A percentile compares a stretch with the other conserved stretches of the same genome.
Conservation (phyloP, 2,797 vertebrate genomes). For the Mastacembelus armatus region DNA sequence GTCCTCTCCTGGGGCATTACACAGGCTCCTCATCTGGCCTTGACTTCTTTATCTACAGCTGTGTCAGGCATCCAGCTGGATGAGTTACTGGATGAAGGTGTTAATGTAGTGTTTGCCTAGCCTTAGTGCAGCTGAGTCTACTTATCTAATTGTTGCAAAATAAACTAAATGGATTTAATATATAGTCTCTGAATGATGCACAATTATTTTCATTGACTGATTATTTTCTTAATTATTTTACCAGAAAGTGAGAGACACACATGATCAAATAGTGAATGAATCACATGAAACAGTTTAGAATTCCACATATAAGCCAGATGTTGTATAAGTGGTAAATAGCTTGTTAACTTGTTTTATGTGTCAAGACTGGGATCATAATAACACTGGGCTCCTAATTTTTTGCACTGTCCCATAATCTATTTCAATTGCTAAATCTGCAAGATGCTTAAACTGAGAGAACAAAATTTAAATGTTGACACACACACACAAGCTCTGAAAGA, state of each 20-base stretch:
- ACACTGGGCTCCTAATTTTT: not conserved
- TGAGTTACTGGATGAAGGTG: conserved; percentile 12
- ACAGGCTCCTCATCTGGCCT: conserved; percentile 9
- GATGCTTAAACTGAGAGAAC: conserved; percentile 1
- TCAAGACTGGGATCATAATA: not conserved
- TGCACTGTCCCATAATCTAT: not conserved
- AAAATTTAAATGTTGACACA: conserved; percentile 24
- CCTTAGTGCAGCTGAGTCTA: not conserved
- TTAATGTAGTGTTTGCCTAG: not conserved
- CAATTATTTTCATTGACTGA: too few relatives aligned
- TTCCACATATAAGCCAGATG: too few relatives aligned
- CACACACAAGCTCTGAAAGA: conserved; percentile 6
- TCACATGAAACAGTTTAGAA: too few relatives aligned
- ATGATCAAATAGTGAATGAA: too few relatives aligned
- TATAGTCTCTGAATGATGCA: not conserved
- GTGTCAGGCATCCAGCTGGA: conserved; percentile 26
- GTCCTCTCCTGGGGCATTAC: conserved; percentile 1
- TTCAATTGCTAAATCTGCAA: conserved; percentile 2
- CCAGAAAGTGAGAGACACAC: too few relatives aligned
- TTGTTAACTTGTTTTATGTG: not conserved
- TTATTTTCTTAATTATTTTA: too few relatives aligned
- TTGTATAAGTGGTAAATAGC: too few relatives aligned
- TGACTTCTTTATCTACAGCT: conserved; percentile 29
- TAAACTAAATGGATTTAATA: not conserved
- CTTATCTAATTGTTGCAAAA: not conserved